These are phyloP conservation scores for Acleris laterana DNA, from an alignment of 2,888 invertebrate genomes.

Conservation along the genomic window DNA sequence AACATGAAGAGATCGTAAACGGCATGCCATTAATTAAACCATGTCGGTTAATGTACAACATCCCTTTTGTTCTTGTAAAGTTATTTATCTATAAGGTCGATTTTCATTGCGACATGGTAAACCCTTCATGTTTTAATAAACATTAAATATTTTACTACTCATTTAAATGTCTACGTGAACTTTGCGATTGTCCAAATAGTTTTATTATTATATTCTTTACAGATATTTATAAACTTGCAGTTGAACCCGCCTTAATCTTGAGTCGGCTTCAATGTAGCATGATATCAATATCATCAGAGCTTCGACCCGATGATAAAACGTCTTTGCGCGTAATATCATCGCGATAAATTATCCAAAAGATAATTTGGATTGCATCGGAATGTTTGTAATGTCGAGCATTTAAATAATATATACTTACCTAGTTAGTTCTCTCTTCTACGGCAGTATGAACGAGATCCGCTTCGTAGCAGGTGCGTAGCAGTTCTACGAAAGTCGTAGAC, in stretches of 20 bases:
- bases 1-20: no score
- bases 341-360: conserved; percentile 22
- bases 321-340: conserved; percentile 12
- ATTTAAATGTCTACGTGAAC: neutral
- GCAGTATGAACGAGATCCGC: neutral
- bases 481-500: conserved; percentile 69
- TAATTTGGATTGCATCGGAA: conserved; percentile 22
- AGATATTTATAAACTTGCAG: neutral
- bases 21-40: no score
- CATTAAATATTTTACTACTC: conserved; percentile 1
- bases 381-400: neutral
- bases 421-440: neutral
- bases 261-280: neutral
- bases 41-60: no score
- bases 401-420: neutral
- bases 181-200: no score
- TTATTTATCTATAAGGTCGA: no score
- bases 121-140: neutral
- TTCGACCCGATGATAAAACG: conserved; percentile 39
- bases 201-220: no score
- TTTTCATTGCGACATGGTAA: no score
- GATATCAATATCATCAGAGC: conserved; percentile 23
- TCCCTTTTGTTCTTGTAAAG: no score
- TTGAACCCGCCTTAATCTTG: conserved; percentile 14
- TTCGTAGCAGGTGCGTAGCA: conserved; percentile 71